phyloP scores from a whole-genome alignment of 2,888 invertebrate species.

The Emmelina monodactyla region DNA sequence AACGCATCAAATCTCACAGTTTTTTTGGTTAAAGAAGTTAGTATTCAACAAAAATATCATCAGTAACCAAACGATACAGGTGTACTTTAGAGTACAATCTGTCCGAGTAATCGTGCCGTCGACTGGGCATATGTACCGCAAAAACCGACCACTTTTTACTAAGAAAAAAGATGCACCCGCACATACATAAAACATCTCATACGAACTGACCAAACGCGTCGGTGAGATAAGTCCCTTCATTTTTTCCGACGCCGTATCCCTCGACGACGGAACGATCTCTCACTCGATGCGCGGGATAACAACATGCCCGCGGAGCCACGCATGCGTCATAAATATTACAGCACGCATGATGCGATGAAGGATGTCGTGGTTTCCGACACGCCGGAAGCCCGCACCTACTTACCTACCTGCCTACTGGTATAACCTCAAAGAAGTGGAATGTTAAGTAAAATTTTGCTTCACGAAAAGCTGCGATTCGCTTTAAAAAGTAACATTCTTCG shows the following conservation, averaged over 20 bases:
- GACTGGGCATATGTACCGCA: background rate
- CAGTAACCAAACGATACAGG: no score
- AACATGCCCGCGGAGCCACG: slow-evolving; percentile 24
- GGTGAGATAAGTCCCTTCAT: slow-evolving; percentile 54
- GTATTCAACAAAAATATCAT: no score
- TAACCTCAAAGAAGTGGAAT: background rate
- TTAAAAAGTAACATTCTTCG: no score
- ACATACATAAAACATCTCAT: slow-evolving; percentile 48
- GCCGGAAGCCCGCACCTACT: background rate
- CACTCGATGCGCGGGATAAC: slow-evolving; percentile 55
- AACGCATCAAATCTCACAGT: no score
- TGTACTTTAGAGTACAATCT: no score
- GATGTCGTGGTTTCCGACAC: background rate
- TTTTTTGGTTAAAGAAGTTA: no score
- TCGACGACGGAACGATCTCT: slow-evolving; percentile 55
- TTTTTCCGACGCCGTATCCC: slow-evolving; percentile 57
- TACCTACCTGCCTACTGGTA: no score
- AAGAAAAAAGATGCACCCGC: slow-evolving; percentile 2
- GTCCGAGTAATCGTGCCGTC: no score
- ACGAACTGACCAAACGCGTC: slow-evolving; percentile 32
- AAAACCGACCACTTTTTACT: background rate
- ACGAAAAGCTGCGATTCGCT: no score
- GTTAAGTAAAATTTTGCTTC: no score
- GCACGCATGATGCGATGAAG: slow-evolving; percentile 3
- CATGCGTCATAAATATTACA: slow-evolving; percentile 5